Conservation (phyloP, 2,888 invertebrate species). For the Parthenolecanium corni region DNA sequence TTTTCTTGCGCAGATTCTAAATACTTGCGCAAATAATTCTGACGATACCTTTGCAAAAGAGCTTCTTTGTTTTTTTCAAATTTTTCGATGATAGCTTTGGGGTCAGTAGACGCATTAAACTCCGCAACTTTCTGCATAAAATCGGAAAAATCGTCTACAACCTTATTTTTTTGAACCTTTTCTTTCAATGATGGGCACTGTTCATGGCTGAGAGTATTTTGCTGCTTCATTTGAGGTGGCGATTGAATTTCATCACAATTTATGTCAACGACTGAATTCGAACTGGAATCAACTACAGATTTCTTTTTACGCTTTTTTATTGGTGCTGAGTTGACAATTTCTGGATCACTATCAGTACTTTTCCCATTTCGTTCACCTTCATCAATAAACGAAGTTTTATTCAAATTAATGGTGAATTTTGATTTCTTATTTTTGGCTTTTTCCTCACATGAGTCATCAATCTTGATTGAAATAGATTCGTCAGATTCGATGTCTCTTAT, state of each 20-base stretch:
- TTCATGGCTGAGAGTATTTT: not conserved
- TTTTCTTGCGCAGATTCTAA: not conserved
- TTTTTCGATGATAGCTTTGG: not conserved
- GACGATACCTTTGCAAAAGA: slow-evolving; percentile 2
- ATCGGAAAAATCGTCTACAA: not conserved
- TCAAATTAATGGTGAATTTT: no score
- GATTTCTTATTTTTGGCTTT: no score
- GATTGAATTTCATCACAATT: not conserved
- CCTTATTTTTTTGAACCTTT: not conserved
- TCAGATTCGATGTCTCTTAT: no score
- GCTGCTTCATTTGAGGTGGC: not conserved
- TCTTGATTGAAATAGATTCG: no score
- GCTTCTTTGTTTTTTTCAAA: slow-evolving; percentile 6
- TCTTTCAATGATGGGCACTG: not conserved
- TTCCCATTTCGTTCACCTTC: not conserved
- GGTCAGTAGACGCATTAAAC: not conserved
- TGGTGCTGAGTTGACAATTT: not conserved
- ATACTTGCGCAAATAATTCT: slow-evolving; percentile 3
- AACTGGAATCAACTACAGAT: not conserved
- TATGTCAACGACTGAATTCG: not conserved
- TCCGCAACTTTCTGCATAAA: not conserved
- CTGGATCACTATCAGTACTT: not conserved
- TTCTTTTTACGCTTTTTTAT: not conserved
- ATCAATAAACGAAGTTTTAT: not conserved
- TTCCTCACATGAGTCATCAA: no score